phyloP scores from a whole-genome alignment of 2,888 invertebrate genomes.

The Brachyptera putata region DNA sequence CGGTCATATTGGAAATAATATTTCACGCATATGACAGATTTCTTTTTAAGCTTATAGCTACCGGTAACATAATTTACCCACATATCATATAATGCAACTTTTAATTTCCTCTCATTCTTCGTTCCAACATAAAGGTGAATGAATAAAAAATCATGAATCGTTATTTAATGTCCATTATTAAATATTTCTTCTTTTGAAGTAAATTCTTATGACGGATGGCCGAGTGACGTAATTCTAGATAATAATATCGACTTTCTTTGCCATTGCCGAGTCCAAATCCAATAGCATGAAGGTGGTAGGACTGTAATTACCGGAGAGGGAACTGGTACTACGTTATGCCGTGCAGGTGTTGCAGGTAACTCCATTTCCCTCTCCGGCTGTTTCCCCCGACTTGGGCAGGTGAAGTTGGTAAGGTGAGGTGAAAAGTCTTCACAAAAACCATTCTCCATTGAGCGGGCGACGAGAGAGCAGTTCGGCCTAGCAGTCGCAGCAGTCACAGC shows the following conservation, averaged over 20 bases:
- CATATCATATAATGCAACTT: no score
- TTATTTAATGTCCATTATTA: background rate
- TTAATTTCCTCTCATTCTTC: no score
- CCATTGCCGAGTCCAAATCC: background rate
- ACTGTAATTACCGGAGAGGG: slow-evolving; percentile 20
- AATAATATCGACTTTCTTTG: slow-evolving; percentile 1
- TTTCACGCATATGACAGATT: no score
- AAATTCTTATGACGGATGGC: background rate
- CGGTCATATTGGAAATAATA: no score
- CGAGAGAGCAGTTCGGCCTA: no score
- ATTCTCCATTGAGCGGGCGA: no score
- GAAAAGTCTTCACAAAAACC: no score
- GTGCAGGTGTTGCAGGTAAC: slow-evolving; percentile 27
- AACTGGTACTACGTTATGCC: slow-evolving; percentile 10
- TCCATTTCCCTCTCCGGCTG: slow-evolving; percentile 28
- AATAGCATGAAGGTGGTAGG: background rate
- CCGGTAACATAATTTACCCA: no score
- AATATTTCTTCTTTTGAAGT: background rate
- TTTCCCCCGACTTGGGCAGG: slow-evolving; percentile 31
- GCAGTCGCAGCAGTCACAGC: no score
- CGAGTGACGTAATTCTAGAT: slow-evolving; percentile 4
- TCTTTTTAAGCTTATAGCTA: no score
- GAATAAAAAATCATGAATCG: no score
- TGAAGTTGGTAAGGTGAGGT: slow-evolving; percentile 24
- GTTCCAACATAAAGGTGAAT: no score